Conservation (phyloP, 1,140 invertebrate species). For the Coenobita brevimanus region DNA sequence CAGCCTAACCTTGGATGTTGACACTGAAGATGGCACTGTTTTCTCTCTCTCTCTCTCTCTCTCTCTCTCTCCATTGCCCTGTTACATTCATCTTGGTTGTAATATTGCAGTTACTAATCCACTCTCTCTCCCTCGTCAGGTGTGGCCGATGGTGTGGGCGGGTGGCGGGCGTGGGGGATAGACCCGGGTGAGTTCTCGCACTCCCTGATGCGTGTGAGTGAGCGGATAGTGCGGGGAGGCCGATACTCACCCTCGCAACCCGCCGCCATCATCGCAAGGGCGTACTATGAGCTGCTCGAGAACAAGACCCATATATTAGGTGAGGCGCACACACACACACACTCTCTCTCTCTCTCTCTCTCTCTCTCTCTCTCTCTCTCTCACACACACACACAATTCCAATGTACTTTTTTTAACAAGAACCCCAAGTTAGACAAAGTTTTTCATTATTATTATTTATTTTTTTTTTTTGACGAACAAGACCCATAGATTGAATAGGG, state of each 20-base stretch:
- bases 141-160: slow-evolving; percentile 97
- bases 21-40: too few species aligned
- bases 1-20: too few species aligned
- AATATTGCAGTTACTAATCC: too few species aligned
- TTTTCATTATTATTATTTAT: too few species aligned
- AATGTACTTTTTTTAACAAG: too few species aligned
- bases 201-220: slow-evolving; percentile 94
- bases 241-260: slow-evolving; percentile 89
- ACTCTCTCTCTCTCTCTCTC: slow-evolving; percentile 37
- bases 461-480: too few species aligned
- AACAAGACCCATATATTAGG: slow-evolving; percentile 82
- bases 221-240: slow-evolving; percentile 88
- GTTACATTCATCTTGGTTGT: too few species aligned
- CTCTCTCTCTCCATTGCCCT: too few species aligned
- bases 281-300: slow-evolving; percentile 93
- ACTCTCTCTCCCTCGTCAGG: slow-evolving; percentile 6
- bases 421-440: too few species aligned
- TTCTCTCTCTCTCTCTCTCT: too few species aligned
- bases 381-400: too few species aligned
- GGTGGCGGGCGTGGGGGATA: slow-evolving; percentile 97
- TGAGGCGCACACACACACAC: neutral
- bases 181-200: slow-evolving; percentile 96
- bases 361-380: neutral
- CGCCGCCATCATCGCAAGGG: slow-evolving; percentile 88
- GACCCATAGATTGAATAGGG: too few species aligned